These are phyloP conservation scores for Cotesia glomerata DNA, from an alignment of 1,140 invertebrate genomes.

Conservation along the genomic window DNA sequence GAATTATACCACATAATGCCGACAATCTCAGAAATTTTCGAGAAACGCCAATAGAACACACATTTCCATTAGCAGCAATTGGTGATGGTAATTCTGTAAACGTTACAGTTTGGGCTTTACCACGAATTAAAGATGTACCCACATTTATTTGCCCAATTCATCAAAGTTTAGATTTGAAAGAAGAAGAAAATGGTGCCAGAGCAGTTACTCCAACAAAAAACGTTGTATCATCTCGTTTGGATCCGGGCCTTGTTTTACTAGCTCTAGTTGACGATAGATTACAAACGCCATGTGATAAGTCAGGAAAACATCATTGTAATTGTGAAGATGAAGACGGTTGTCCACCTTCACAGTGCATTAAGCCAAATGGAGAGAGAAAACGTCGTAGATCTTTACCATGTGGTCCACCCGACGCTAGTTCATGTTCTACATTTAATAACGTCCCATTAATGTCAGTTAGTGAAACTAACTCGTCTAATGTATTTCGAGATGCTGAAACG, in stretches of 20 bases:
- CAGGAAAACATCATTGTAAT: constrained; percentile 74
- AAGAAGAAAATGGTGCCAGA: constrained; percentile 52
- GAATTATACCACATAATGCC: constrained; percentile 66
- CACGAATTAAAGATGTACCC: constrained; percentile 72
- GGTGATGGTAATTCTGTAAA: constrained; percentile 69
- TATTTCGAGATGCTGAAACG: constrained; percentile 15
- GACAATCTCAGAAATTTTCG: constrained; percentile 75
- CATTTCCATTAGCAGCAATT: constrained; percentile 81
- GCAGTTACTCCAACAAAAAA: constrained; percentile 57
- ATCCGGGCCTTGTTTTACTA: constrained; percentile 48
- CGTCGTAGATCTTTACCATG: constrained; percentile 59
- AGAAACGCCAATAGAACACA: constrained; percentile 76
- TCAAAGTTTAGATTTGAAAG: constrained; percentile 44
- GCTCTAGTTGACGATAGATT: constrained; percentile 72
- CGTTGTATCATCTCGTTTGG: constrained; percentile 37
- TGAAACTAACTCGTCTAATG: constrained; percentile 1
- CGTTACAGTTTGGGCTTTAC: constrained; percentile 75
- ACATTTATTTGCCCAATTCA: constrained; percentile 66
- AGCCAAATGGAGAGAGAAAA: constrained; percentile 54
- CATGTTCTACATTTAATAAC: constrained; percentile 27
- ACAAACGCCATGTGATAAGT: constrained; percentile 72
- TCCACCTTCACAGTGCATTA: constrained; percentile 49
- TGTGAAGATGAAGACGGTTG: constrained; percentile 66
- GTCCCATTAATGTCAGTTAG: constrained; percentile 40
- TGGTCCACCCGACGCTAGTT: constrained; percentile 42